Evolutionary conservation across 1,140 invertebrate genomes (phyloP), one percentile per base, ranked within the genome.

Genomic region (Zaprionus davidi): DNA sequence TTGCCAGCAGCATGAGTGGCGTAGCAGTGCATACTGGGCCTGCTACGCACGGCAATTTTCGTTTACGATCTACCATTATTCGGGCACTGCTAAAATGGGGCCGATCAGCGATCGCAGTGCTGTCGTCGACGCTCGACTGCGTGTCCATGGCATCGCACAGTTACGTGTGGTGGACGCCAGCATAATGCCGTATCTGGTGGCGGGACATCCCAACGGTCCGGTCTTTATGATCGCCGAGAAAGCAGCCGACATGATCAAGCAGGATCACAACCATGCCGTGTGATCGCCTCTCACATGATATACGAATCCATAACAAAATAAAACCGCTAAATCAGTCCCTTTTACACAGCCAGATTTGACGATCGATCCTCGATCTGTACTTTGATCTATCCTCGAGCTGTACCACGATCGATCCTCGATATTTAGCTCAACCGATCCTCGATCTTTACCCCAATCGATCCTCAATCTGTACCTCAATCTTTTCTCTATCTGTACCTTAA

Each of bases 81-180:
- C 95, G 12, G 96, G 97, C 0, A 97, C 97, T 0, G 97, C 96
- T 85, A 97, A 97, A 93, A 98, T 98, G 97, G 97, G 97, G 0
- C 94, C 95, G 0, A 57, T 76, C 5, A 92, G 75, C 13, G 96
- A 97, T 92, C 93, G 93, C 20, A 93, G 93, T 0, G 95, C 96
- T 2, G 96, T 97, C 1, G 96, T 97, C 1, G 95, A 96, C 93
- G 94, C 96, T 1, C 94, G 94, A 75, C 91, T 97, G 46, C 93
- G 93, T 76, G 96, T 97, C 0, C 94, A 96, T 75, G 96, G 96
- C 2, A 92, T 97, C 2, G 92, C 94, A 28, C 93, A 94, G 26
- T 87, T 97, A 15, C 94, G 97, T 78, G 96, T 97, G 0, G 94
- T 95, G 1, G 97, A 97, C 88, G 96, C 96, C 41, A 96, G 96